These are phyloP conservation scores for Anthopleura sola DNA, from an alignment of 64 coral and sea anemone genomes.

Conservation along the genomic window DNA sequence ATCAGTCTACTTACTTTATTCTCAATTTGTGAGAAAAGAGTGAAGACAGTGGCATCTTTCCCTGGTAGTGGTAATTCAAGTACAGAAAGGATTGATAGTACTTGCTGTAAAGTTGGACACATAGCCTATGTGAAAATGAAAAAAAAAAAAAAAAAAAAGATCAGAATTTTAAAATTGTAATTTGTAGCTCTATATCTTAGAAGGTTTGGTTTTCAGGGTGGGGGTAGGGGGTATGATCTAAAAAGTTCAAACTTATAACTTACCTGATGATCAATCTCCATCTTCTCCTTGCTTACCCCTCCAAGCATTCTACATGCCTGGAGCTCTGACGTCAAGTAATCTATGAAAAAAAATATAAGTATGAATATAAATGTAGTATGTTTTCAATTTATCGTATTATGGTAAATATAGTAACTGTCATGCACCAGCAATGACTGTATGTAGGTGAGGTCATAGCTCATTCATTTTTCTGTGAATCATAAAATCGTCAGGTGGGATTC, in stretches of 20 bases:
- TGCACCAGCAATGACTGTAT: too few species aligned
- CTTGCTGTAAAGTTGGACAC: slow-evolving; percentile 62
- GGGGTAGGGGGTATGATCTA: too few species aligned
- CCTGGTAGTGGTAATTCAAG: slow-evolving; percentile 68
- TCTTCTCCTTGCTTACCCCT: slow-evolving; percentile 62
- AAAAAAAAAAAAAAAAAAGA: too few species aligned
- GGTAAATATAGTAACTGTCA: not conserved
- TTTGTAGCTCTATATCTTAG: too few species aligned
- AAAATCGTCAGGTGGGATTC: not conserved
- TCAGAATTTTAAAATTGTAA: too few species aligned
- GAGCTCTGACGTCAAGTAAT: slow-evolving; percentile 94
- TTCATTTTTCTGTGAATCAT: too few species aligned
- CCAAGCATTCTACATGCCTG: slow-evolving; percentile 86
- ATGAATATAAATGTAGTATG: not conserved
- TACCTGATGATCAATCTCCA: slow-evolving; percentile 92
- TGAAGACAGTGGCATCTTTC: slow-evolving; percentile 74
- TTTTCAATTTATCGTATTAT: not conserved
- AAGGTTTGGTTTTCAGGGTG: too few species aligned
- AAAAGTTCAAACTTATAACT: not conserved
- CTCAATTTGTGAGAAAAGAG: slow-evolving; percentile 87
- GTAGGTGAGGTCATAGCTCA: too few species aligned
- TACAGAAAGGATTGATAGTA: slow-evolving; percentile 62
- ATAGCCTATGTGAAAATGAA: slow-evolving; percentile 32
- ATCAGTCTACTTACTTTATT: slow-evolving; percentile 49
- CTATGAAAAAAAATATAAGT: slow-evolving; percentile 22